Conservation (phyloP, 1,140 invertebrate species). For the Pseudachorutes palmiensis region DNA sequence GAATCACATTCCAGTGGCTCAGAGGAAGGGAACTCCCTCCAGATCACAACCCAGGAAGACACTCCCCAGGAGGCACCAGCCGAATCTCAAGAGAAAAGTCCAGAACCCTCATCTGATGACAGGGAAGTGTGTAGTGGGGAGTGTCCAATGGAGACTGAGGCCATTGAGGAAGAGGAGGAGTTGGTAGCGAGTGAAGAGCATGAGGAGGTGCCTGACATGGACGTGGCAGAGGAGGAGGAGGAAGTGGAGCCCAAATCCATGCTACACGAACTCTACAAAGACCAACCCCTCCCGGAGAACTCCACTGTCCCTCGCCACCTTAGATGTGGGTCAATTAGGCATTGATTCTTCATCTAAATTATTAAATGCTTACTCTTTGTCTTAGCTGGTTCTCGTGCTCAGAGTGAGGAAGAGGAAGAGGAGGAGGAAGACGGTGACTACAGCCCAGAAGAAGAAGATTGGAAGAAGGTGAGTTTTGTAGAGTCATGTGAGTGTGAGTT, state of each 20-base stretch:
- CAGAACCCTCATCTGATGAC: not conserved
- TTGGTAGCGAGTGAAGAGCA: not conserved
- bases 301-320: slow-evolving; percentile 32
- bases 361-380: slow-evolving; percentile 44
- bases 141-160: not conserved
- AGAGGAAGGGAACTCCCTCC: slow-evolving; percentile 48
- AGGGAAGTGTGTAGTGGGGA: not conserved
- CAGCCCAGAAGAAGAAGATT: slow-evolving; percentile 43
- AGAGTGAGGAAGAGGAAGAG: slow-evolving; percentile 53
- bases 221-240: slow-evolving; percentile 16
- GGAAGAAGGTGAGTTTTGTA: slow-evolving; percentile 48
- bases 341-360: slow-evolving; percentile 41
- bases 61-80: too few relatives aligned
- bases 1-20: slow-evolving; percentile 46
- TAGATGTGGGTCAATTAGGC: slow-evolving; percentile 21
- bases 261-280: slow-evolving; percentile 42
- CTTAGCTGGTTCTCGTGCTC: slow-evolving; percentile 52
- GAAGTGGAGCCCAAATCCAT: slow-evolving; percentile 26
- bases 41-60: too few relatives aligned
- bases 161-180: slow-evolving; percentile 2
- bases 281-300: slow-evolving; percentile 40
- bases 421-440: slow-evolving; percentile 46
- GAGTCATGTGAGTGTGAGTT: not conserved
- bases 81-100: not conserved
- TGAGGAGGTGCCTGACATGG: not conserved